A percentile compares a stretch with the other conserved stretches of the same genome.
These are phyloP conservation scores for Netelia inedita DNA, from an alignment of 2,888 invertebrate species.

Conservation along the genomic window DNA sequence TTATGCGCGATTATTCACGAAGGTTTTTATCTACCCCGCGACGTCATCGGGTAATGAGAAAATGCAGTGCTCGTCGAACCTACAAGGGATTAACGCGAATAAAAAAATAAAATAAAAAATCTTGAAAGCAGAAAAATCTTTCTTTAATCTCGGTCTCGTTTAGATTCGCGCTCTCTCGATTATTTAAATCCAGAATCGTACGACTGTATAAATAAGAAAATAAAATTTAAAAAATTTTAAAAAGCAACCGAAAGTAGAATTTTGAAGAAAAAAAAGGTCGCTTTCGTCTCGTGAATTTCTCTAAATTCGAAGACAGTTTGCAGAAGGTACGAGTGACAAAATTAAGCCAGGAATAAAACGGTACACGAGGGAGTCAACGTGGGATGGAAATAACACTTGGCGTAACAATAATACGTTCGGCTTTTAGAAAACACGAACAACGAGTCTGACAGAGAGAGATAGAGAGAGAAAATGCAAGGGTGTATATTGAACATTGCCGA, in stretches of 20 bases:
- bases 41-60: conserved; percentile 17
- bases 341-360: background rate
- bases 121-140: background rate
- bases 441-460: too few relatives aligned
- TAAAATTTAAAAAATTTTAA: too few relatives aligned
- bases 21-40: background rate
- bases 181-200: too few relatives aligned
- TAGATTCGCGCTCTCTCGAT: too few relatives aligned
- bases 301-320: background rate
- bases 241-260: too few relatives aligned
- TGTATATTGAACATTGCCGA: conserved; percentile 11
- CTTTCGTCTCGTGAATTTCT: too few relatives aligned
- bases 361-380: background rate
- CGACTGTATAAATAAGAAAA: too few relatives aligned
- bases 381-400: background rate
- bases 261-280: too few relatives aligned
- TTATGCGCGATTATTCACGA: conserved; percentile 31
- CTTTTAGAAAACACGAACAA: too few relatives aligned
- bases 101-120: background rate
- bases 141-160: too few relatives aligned
- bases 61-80: background rate
- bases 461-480: background rate
- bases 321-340: background rate
- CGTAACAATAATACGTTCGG: background rate
- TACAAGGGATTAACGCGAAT: background rate